phyloP scores from a whole-genome alignment of 30 jellyfish, hydroid and myxozoan genomes.

The Cassiopea andromeda region DNA sequence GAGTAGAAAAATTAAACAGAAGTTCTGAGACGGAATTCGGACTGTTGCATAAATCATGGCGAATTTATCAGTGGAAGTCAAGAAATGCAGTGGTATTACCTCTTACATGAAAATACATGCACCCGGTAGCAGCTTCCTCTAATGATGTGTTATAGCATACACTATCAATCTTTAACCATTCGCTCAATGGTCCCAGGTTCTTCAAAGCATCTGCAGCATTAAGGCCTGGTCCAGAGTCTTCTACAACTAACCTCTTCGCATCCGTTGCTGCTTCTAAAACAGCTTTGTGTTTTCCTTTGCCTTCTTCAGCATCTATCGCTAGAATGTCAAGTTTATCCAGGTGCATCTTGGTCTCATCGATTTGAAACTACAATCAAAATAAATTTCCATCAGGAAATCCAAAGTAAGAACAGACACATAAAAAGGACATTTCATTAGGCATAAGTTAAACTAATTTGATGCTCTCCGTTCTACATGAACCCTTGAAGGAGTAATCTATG shows the following conservation, averaged over 20 bases:
- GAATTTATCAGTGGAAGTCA: not conserved
- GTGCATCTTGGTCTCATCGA: slow-evolving; percentile 82
- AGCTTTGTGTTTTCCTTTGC: slow-evolving; percentile 98
- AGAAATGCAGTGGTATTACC: slow-evolving; percentile 39
- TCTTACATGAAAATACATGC: slow-evolving; percentile 89
- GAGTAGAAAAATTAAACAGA: no score
- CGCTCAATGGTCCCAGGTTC: slow-evolving; percentile 83
- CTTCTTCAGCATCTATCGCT: slow-evolving; percentile 84
- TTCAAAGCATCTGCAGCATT: slow-evolving; percentile 94
- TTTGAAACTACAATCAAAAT: slow-evolving; percentile 65
- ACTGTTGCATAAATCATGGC: no score
- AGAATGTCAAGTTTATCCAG: slow-evolving; percentile 83
- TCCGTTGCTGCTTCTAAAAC: slow-evolving; percentile 99
- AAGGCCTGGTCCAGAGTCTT: slow-evolving; percentile 98
- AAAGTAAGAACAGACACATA: no score
- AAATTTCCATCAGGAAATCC: no score
- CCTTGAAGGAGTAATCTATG: no score
- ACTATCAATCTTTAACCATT: slow-evolving; percentile 88
- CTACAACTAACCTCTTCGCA: slow-evolving; percentile 94
- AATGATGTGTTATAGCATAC: slow-evolving; percentile 92
- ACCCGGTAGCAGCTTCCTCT: slow-evolving; percentile 97
- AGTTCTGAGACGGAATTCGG: no score
- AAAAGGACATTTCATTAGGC: no score
- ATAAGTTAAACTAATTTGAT: no score
- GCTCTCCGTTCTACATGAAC: no score